Evolutionary conservation across 2,888 invertebrate species (phyloP).

Genomic region (Sarcophaga subvicina): DNA sequence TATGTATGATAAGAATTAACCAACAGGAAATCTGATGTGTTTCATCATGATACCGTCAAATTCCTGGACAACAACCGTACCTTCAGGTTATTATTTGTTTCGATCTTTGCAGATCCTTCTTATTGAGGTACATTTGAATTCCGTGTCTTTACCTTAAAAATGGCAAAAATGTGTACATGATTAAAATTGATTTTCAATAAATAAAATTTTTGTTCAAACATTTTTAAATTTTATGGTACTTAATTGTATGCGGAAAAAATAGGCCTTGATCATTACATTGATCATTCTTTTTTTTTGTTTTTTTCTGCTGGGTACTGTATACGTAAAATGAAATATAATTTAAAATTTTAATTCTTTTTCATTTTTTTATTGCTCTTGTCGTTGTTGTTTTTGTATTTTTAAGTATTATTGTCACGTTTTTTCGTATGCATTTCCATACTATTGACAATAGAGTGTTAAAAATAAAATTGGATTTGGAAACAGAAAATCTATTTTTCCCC

Average conservation of each 20-base stretch:
- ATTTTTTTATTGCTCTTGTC: neutral
- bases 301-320: neutral
- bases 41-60: too few species aligned
- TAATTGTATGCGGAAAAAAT: neutral
- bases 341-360: constrained; percentile 50
- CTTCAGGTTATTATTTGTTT: too few species aligned
- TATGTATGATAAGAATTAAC: too few species aligned
- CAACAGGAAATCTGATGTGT: too few species aligned
- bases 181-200: too few species aligned
- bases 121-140: too few species aligned
- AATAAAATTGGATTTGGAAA: constrained; percentile 29
- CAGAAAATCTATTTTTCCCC: constrained; percentile 12
- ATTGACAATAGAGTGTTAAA: constrained; percentile 61
- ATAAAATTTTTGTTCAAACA: too few species aligned
- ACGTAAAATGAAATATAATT: constrained; percentile 14
- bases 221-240: too few species aligned
- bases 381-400: constrained; percentile 28
- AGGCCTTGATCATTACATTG: neutral
- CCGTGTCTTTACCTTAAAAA: too few species aligned
- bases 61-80: too few species aligned
- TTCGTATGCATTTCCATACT: constrained; percentile 57
- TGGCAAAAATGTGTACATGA: too few species aligned
- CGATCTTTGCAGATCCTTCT: too few species aligned
- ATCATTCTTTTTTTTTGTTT: constrained; percentile 10
- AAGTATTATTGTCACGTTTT: constrained; percentile 61